Base-by-base conservation (phyloP, 2,797 vertebrate species). In the Myiotriccus ornatus region DNA sequence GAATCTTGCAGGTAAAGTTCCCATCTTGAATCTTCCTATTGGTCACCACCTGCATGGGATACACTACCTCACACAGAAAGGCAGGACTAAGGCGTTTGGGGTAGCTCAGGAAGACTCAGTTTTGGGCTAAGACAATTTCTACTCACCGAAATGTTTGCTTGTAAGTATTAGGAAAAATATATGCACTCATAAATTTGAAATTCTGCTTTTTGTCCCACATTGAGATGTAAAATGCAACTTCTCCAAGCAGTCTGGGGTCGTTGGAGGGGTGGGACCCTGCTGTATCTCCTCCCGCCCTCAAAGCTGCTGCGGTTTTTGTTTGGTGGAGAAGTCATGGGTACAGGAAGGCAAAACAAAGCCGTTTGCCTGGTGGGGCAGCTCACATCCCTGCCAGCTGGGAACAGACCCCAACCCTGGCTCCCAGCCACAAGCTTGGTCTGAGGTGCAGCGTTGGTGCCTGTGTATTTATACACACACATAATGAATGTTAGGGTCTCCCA, bases 331-430 rank as follows among this genome's bases (percentile, higher is more conserved):
- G 22, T 11, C 18, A 14, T 5, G 64, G 24, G 35, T 32, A 32
- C 20, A 59, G 74, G 21, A 76, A 46, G 35, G 14, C 2, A 4
- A 74, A 70, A 67, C 24, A 19, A 53, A 83, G 22, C 10, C 6
- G 1, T 41, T 77, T 28, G 5, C 21, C 55, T 8, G 17, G n/a
- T 6, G 13, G 65, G 46, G 63, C 24, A 52, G 35, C 15, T 44
- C 8, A 1, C 17, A 7, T 11, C 22, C 20, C 15, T 52, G 20
- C 27, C 30, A 62, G 15, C 28, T 6, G 4, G 60, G 55, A 68
- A 16, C 0, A 0, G 32, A 27, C 20, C 57, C 5, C 1, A 43
- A 17, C 1, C 41, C 8, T 67, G 27, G 10, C 3, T 70, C n/a
- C 44, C 32, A 37, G n/a, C 55, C 32, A 2, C 5, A 4, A 59